Percentiles rank a stretch among this genome's conserved stretches.
Conservation (phyloP, 2,113 vertebrate species). For the Lota lota region DNA sequence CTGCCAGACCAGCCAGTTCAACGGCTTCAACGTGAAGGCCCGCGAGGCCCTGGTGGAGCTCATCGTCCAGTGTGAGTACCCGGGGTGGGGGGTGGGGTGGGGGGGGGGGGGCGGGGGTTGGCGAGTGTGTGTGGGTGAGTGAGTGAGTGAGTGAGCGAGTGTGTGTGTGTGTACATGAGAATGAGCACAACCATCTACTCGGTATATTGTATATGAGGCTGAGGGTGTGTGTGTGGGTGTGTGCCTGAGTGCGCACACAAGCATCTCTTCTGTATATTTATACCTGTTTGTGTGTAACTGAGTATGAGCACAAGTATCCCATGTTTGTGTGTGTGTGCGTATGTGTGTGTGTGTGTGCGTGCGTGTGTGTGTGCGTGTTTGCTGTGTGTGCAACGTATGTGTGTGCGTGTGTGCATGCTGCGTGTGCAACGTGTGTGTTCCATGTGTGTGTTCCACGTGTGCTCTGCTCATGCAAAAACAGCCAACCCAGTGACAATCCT, state of each 20-base stretch:
- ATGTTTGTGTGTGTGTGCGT: not conserved
- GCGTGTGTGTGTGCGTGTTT: not conserved
- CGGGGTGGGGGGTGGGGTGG: not conserved
- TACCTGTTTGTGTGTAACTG: not conserved
- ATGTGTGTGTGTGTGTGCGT: not conserved
- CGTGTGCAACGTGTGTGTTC: no score
- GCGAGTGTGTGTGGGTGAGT: not conserved
- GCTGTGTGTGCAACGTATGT: no score
- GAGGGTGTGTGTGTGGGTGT: not conserved
- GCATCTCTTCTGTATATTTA: no score
- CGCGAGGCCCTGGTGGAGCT: conserved; percentile 93
- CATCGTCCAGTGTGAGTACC: conserved; percentile 95
- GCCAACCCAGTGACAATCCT: no score
- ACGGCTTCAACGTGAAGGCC: conserved; percentile 96
- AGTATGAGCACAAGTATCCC: no score
- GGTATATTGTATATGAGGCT: no score
- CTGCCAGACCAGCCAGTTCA: conserved; percentile 98
- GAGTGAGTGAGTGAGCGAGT: no score
- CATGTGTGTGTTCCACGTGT: no score
- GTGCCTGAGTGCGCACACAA: no score
- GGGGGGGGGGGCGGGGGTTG: not conserved
- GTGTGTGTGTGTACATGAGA: no score
- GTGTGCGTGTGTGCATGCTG: no score
- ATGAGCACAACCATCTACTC: not conserved
- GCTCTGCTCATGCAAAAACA: not conserved